phyloP scores from a whole-genome alignment of 2,113 vertebrate genomes.

The Melanocharis versteri region DNA sequence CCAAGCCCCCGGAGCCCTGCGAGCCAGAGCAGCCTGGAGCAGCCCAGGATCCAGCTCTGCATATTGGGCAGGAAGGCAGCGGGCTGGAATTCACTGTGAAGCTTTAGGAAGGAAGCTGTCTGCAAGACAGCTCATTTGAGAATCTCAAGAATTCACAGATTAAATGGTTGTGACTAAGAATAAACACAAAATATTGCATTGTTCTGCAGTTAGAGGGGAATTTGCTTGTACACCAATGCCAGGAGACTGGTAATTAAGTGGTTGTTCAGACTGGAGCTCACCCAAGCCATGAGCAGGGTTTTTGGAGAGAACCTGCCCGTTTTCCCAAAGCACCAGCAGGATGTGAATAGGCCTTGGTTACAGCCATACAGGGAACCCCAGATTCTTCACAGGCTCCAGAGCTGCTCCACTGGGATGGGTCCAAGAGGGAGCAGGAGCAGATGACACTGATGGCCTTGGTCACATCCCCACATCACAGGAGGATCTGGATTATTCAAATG shows the following conservation, averaged over 20 bases:
- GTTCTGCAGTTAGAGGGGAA: neutral
- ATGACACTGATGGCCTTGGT: neutral
- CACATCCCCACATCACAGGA: neutral
- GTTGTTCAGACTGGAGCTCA: neutral
- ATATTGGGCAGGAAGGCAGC: neutral
- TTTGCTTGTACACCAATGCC: neutral
- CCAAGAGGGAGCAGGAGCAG: neutral
- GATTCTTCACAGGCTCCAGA: neutral
- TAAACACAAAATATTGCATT: neutral
- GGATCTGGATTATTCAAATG: neutral
- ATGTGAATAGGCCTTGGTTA: neutral
- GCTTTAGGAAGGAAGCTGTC: neutral
- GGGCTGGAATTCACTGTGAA: neutral
- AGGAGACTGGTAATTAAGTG: slow-evolving; percentile 9
- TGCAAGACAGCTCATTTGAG: neutral
- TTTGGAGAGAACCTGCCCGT: neutral
- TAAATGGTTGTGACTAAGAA: neutral
- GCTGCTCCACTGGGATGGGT: neutral
- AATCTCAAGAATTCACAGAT: neutral
- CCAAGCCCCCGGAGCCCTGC: accelerated
- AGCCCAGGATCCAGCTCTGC: neutral
- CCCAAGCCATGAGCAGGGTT: neutral
- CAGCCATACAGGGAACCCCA: neutral
- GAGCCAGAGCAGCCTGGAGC: neutral
- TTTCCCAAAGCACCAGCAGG: neutral